Conservation (phyloP, 2,797 vertebrate species). For the Salarias fasciatus region DNA sequence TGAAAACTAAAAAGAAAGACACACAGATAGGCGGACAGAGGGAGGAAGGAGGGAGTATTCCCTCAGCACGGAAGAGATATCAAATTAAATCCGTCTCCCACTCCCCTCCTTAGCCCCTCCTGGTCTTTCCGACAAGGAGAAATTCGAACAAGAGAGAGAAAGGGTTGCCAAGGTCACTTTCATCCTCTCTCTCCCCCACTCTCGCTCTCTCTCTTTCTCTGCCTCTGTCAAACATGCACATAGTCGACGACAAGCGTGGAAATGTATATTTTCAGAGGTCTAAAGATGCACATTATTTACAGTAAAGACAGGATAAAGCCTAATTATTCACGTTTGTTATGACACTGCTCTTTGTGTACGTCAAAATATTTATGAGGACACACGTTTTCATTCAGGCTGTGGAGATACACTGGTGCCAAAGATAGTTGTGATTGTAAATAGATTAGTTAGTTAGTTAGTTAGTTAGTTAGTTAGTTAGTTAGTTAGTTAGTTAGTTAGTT, state of each 20-base stretch:
- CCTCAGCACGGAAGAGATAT: slow-evolving; percentile 67
- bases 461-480: too few species aligned
- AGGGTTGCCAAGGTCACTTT: slow-evolving; percentile 72
- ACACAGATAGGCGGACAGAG: slow-evolving; percentile 46
- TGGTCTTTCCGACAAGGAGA: slow-evolving; percentile 54
- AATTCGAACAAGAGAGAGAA: slow-evolving; percentile 37
- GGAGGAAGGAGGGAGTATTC: slow-evolving; percentile 64
- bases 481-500: too few species aligned
- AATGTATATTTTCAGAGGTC: slow-evolving; percentile 36
- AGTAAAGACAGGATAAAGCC: slow-evolving; percentile 38
- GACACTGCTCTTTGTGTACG: slow-evolving; percentile 27
- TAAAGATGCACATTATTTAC: slow-evolving; percentile 38
- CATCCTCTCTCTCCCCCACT: slow-evolving; percentile 30
- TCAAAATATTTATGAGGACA: too few species aligned
- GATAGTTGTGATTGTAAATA: too few species aligned
- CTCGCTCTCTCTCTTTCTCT: slow-evolving; percentile 9
- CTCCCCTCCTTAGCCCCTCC: slow-evolving; percentile 47
- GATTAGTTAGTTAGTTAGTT: too few species aligned
- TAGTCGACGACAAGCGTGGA: slow-evolving; percentile 14
- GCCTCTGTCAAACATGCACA: not conserved
- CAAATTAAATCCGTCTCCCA: slow-evolving; percentile 66
- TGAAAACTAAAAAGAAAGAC: slow-evolving; percentile 58
- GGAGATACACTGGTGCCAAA: too few species aligned
- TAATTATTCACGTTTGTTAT: slow-evolving; percentile 53
- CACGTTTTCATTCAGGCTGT: too few species aligned